Conservation (phyloP, 2,888 invertebrate species). For the Nectonema munidae region DNA sequence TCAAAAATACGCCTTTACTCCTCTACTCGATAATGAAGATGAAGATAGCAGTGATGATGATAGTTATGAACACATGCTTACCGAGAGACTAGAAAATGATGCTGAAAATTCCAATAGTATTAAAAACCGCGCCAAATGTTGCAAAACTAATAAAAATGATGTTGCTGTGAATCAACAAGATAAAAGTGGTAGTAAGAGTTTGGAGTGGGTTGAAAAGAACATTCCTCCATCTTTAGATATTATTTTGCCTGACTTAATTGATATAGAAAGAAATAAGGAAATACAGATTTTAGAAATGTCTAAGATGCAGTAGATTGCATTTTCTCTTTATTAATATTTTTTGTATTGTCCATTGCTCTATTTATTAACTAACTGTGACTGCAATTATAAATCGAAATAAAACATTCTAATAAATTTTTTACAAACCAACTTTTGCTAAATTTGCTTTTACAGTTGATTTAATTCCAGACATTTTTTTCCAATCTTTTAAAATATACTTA, state of each 20-base stretch:
- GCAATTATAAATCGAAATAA: too few relatives aligned
- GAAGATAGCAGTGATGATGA: constrained; percentile 40
- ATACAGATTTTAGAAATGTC: constrained; percentile 62
- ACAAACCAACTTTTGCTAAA: too few relatives aligned
- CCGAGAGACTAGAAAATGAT: too few relatives aligned
- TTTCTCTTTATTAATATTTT: constrained; percentile 7
- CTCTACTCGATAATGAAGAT: constrained; percentile 45
- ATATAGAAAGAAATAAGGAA: constrained; percentile 27
- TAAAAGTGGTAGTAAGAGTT: constrained; percentile 14
- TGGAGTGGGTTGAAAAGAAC: constrained; percentile 73
- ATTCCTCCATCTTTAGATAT: constrained; percentile 41
- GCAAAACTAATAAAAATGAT: neutral
- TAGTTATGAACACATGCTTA: too few relatives aligned
- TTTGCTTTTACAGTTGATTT: too few relatives aligned
- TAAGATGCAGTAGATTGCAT: constrained; percentile 34
- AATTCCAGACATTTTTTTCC: too few relatives aligned
- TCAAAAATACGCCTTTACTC: constrained; percentile 58
- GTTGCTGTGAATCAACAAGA: neutral
- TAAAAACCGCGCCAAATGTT: neutral
- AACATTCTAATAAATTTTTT: too few relatives aligned
- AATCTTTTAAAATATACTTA: too few relatives aligned
- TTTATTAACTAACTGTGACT: too few relatives aligned
- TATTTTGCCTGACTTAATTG: constrained; percentile 17
- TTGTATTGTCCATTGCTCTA: too few relatives aligned
- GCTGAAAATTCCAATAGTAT: constrained; percentile 29